Evolutionary conservation across 53 echinoderm and acorn worm genomes (phyloP), one percentile per base, ranked within the genome.

Genomic region (Pentamera pediparva): DNA sequence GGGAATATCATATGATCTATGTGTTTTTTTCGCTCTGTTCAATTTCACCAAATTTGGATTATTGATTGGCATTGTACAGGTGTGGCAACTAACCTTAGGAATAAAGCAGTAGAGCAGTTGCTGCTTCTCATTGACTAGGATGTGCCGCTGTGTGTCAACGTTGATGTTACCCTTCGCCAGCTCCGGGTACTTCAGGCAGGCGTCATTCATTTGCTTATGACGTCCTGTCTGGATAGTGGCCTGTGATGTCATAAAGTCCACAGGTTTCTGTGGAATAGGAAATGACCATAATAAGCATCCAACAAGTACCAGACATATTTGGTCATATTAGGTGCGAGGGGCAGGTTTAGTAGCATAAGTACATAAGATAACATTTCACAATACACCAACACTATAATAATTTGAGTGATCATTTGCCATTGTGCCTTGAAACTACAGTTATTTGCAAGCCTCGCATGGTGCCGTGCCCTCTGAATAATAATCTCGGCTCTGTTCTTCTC

Each of bases 51-150:
- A n/a, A 70, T 15, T 49, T 6, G 9, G 15, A 28, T 31, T 5
- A 12, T 51, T 37, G 35, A 41, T 20, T 70, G 69, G 67, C 81
- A 81, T n/a, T n/a, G n/a, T n/a, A n/a, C n/a, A n/a, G n/a, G n/a
- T n/a, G n/a, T n/a, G n/a, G n/a, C n/a, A n/a, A n/a, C n/a, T n/a
- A n/a, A n/a, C n/a, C n/a, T n/a, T n/a, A 0, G 89, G 89, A 4
- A 86, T 74, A 32, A 92, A 84, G 65, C 88, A 92, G 65, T 92
- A 92, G 8, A 92, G 59, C 3, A 92, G 19, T 61, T 84, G 84
- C 36, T 87, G 84, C 48, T 78, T 69, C 22, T 92, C 91, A 55
- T 87, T 78, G 18, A 84, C 89, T 37, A 90, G 89, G 69, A 93
- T 84, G 63, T 93, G 93, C 1, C 93, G 65, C 32, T 79, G 78